Base-by-base conservation (phyloP, 2,888 invertebrate species). In the Trichogramma dendrolimi region DNA sequence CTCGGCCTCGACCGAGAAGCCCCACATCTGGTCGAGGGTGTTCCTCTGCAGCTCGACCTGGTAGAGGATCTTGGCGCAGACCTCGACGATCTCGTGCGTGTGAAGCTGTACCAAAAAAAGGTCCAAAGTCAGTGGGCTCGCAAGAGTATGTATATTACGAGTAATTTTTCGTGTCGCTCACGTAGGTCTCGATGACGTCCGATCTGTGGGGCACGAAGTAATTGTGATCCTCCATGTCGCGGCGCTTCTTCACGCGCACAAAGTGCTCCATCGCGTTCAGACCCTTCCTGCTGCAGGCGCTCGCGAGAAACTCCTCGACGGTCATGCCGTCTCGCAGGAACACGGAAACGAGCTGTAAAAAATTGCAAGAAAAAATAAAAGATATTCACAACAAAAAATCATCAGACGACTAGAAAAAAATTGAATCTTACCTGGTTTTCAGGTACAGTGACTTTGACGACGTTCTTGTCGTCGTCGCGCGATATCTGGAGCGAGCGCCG, bases 1-100 rank as follows among this genome's bases (percentile, higher is more conserved):
- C 81, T 97, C 96, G 4, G 96, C 96, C 81, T 97, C 97, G 57
- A 97, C 96, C 68, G 94, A 94, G 83, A 97, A 95, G 71, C 97
- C 97, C 92, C 96, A 97, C 92, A 96, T 94, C 80, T 94, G 92
- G 73, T 96, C 95, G 73, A 94, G 84, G 7, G 93, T 92, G 68
- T 88, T 89, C 66, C 96, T 86, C 73, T 92, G 91, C 75, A 97
- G 84, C 80, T 96, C 96, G 71, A 96, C 94, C 85, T 96, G 96
- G 81, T 96, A 96, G 68, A 96, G 84, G 76, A 96, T 93, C 84
- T 97, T 97, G 74, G 94, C 93, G 80, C 96, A 96, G 55, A 97
- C 94, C 83, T 97, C 96, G 62, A 96, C 92, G 69, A 94, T 89
- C 82, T 94, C 94, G 79, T 94, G 95, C 61, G 93, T 94, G 79